A percentile compares a stretch with the other conserved stretches of the same genome.
phyloP scores from a whole-genome alignment of 1,140 invertebrate genomes.

The Nasonia giraulti region DNA sequence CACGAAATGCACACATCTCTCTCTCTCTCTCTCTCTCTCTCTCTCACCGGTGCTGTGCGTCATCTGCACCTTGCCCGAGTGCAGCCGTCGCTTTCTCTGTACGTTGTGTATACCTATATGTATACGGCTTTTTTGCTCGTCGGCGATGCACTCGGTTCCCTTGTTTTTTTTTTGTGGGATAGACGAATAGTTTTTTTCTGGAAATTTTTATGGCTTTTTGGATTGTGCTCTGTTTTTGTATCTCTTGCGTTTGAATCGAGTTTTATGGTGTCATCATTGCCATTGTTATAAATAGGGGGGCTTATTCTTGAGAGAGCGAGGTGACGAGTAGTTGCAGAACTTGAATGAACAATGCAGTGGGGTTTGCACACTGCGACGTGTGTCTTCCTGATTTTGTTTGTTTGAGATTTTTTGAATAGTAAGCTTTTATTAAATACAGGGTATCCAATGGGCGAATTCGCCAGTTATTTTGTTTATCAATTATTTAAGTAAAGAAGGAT shows the following conservation, averaged over 20 bases:
- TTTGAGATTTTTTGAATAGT: too few relatives aligned
- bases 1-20: conserved; percentile 3
- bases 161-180: background rate
- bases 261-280: background rate
- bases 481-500: too few relatives aligned
- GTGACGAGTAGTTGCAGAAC: background rate
- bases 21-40: background rate
- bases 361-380: background rate
- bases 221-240: background rate
- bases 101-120: background rate
- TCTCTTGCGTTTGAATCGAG: background rate
- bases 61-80: conserved; percentile 50
- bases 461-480: too few relatives aligned
- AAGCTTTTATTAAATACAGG: too few relatives aligned
- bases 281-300: background rate
- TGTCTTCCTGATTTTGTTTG: too few relatives aligned
- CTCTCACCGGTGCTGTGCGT: conserved; percentile 4
- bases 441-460: too few relatives aligned
- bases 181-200: too few relatives aligned
- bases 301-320: background rate
- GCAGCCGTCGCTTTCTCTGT: background rate
- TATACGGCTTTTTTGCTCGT: conserved; percentile 11
- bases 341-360: background rate
- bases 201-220: background rate
- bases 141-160: background rate